phyloP scores from a whole-genome alignment of 2,888 invertebrate genomes.

The Augochlorella aurata region DNA sequence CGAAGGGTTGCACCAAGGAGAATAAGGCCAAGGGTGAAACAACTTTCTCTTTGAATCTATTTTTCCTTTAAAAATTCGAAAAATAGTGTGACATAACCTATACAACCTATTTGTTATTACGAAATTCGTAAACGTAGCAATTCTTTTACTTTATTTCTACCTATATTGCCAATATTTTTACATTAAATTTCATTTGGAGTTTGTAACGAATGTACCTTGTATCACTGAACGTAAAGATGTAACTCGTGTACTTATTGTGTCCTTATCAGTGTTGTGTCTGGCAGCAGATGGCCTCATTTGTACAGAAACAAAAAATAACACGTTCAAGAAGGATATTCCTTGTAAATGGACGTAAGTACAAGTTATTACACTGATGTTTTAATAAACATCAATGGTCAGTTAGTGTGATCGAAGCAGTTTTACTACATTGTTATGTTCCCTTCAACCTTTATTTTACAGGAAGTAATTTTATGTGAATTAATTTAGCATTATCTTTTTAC shows the following conservation, averaged over 20 bases:
- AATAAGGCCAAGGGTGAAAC: slow-evolving; percentile 90
- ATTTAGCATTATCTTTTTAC: slow-evolving; percentile 71
- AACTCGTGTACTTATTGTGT: slow-evolving; percentile 31
- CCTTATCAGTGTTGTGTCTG: slow-evolving; percentile 88
- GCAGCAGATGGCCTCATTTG: slow-evolving; percentile 93
- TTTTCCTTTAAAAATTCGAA: not conserved
- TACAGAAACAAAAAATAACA: slow-evolving; percentile 89
- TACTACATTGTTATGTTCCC: not conserved
- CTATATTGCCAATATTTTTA: not conserved
- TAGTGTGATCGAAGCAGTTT: not conserved
- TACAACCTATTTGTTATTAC: not conserved
- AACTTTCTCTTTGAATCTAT: slow-evolving; percentile 25
- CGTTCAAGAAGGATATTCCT: slow-evolving; percentile 91
- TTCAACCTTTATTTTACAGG: not conserved
- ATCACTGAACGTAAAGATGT: not conserved
- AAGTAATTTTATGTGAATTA: not conserved
- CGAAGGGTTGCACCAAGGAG: slow-evolving; percentile 89
- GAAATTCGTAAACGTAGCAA: not conserved
- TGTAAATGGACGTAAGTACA: slow-evolving; percentile 97
- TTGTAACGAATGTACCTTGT: not conserved
- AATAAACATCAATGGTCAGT: not conserved
- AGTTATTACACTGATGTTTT: not conserved
- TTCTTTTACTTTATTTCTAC: not conserved
- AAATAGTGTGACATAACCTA: slow-evolving; percentile 41
- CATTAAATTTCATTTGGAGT: not conserved